These are phyloP conservation scores for Pogonocherus hispidulus DNA, from an alignment of 2,888 invertebrate species.

Conservation along the genomic window DNA sequence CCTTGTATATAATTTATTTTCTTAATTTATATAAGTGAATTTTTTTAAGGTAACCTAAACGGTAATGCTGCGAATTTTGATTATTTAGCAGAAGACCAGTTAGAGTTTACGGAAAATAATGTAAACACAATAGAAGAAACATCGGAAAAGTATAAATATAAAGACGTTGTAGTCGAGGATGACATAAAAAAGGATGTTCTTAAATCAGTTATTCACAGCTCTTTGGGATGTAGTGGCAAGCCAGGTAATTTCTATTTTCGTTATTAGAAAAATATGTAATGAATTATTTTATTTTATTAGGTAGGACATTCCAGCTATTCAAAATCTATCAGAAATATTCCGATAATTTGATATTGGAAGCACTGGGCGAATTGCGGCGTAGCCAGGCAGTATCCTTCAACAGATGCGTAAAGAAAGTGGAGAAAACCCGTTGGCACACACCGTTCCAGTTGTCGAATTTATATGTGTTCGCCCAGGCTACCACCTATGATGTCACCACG, in stretches of 20 bases:
- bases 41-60: conserved; percentile 33
- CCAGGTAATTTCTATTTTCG: conserved; percentile 36
- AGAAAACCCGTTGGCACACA: conserved; percentile 48
- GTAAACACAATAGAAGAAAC: conserved; percentile 35
- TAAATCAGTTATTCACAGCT: conserved; percentile 76
- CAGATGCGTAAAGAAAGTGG: conserved; percentile 49
- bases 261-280: no score
- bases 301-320: conserved; percentile 77
- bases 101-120: conserved; percentile 36
- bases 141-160: conserved; percentile 35
- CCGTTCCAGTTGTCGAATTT: conserved; percentile 67
- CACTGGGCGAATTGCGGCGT: conserved; percentile 73
- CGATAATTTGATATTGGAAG: conserved; percentile 74
- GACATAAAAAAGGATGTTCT: conserved; percentile 73
- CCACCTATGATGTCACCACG: conserved; percentile 49
- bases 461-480: conserved; percentile 65
- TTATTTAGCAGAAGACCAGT: conserved; percentile 49
- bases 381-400: conserved; percentile 33
- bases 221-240: conserved; percentile 71
- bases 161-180: conserved; percentile 51
- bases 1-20: no score
- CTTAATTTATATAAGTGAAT: not conserved
- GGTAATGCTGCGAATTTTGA: conserved; percentile 51
- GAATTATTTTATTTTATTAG: conserved; percentile 62
- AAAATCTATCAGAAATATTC: conserved; percentile 81